phyloP scores from a whole-genome alignment of 2,113 vertebrate species.

The Limnothrissa miodon region DNA sequence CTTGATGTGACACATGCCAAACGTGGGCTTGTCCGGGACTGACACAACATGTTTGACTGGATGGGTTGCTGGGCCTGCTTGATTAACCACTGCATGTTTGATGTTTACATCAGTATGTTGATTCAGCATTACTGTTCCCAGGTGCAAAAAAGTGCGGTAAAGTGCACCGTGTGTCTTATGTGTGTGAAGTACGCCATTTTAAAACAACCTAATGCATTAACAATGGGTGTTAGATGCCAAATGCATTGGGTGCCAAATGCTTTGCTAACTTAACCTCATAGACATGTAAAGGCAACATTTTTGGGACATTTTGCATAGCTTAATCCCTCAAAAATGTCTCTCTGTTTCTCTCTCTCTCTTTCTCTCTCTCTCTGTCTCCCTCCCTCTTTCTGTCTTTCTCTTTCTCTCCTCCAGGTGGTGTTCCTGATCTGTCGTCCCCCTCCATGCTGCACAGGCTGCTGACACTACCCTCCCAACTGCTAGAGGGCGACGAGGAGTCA shows the following conservation, averaged over 20 bases:
- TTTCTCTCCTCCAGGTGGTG: constrained; percentile 38
- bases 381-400: background rate
- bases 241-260: too few species aligned
- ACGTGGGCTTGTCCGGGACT: background rate
- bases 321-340: too few species aligned
- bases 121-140: background rate
- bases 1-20: background rate
- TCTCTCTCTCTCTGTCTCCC: too few species aligned
- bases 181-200: too few species aligned
- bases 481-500: constrained; percentile 51
- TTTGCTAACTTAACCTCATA: too few species aligned
- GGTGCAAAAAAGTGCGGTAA: too few species aligned
- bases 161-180: too few species aligned
- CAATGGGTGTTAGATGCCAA: too few species aligned
- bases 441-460: constrained; percentile 77
- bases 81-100: background rate
- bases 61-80: background rate
- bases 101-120: background rate
- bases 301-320: too few species aligned
- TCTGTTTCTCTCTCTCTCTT: background rate
- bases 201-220: too few species aligned
- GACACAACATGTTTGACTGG: constrained; percentile 5
- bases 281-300: too few species aligned
- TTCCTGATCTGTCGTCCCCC: constrained; percentile 56
- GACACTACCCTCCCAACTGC: constrained; percentile 71